phyloP scores from a whole-genome alignment of 2,888 invertebrate genomes.

The Chesias legatella region DNA sequence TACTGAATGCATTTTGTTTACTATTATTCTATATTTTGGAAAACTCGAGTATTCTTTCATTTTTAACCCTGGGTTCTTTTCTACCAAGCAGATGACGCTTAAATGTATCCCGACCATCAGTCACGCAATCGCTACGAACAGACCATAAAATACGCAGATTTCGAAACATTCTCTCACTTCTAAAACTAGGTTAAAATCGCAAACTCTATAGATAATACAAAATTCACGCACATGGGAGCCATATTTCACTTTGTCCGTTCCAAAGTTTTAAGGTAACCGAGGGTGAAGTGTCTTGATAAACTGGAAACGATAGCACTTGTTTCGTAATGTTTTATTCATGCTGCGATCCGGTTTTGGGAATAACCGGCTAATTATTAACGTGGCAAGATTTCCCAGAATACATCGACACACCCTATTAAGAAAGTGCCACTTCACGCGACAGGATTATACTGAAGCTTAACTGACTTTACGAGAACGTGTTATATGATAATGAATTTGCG shows the following conservation, averaged over 20 bases:
- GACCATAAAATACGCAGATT: no score
- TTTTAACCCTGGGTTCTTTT: no score
- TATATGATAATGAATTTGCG: no score
- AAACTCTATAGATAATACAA: conserved; percentile 6
- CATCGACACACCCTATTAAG: conserved; percentile 41
- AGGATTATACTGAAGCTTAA: conserved; percentile 39
- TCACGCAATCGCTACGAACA: no score
- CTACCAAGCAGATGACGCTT: no score
- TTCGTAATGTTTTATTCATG: conserved; percentile 75
- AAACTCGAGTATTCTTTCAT: no score
- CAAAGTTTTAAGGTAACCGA: conserved; percentile 22
- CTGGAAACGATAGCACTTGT: conserved; percentile 55
- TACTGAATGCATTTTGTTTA: no score
- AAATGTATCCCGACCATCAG: no score
- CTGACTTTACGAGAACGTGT: no score
- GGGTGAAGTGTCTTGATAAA: conserved; percentile 32
- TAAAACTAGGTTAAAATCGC: no score
- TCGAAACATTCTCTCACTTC: no score
- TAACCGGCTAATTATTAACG: conserved; percentile 73
- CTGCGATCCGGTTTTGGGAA: conserved; percentile 60
- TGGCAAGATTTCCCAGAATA: conserved; percentile 49
- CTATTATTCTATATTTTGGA: no score
- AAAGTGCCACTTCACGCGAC: conserved; percentile 50
- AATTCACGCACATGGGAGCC: conserved; percentile 17
- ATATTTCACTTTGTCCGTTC: conserved; percentile 17